phyloP scores from a whole-genome alignment of 2,113 vertebrate genomes.

The Caranx melampygus region DNA sequence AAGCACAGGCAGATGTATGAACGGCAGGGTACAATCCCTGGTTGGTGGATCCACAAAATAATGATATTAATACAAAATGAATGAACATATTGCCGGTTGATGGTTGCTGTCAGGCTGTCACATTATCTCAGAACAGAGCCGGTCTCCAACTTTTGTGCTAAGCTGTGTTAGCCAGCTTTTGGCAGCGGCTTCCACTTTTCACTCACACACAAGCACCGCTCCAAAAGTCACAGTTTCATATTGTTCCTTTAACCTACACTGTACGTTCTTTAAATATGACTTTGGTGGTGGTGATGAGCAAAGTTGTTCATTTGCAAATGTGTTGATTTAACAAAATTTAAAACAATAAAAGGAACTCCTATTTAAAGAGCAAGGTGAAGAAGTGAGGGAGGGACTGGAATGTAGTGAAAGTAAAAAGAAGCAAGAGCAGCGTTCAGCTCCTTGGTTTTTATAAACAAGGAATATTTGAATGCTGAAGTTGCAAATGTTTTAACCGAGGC shows the following conservation, averaged over 20 bases:
- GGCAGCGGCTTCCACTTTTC: no score
- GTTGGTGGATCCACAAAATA: no score
- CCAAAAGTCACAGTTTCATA: no score
- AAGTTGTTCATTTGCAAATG: no score
- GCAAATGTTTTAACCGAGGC: not conserved
- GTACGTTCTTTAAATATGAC: no score
- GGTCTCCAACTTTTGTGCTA: not conserved
- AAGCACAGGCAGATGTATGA: not conserved
- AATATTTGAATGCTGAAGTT: not conserved
- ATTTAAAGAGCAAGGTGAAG: no score
- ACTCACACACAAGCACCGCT: no score
- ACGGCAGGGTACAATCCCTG: not conserved
- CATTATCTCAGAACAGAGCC: not conserved
- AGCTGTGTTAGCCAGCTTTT: not conserved
- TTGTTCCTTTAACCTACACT: not conserved
- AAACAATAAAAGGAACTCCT: no score
- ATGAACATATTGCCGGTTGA: not conserved
- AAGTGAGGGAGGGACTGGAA: not conserved
- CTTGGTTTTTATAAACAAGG: not conserved
- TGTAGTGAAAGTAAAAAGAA: not conserved
- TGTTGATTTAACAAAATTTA: no score
- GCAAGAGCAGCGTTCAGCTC: not conserved
- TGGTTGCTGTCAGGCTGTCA: not conserved
- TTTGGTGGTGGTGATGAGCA: no score
- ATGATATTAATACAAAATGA: no score